Percentiles rank a stretch among this genome's conserved stretches.
Conservation (phyloP, 1,140 invertebrate species). For the Atopsyche davidsoni region DNA sequence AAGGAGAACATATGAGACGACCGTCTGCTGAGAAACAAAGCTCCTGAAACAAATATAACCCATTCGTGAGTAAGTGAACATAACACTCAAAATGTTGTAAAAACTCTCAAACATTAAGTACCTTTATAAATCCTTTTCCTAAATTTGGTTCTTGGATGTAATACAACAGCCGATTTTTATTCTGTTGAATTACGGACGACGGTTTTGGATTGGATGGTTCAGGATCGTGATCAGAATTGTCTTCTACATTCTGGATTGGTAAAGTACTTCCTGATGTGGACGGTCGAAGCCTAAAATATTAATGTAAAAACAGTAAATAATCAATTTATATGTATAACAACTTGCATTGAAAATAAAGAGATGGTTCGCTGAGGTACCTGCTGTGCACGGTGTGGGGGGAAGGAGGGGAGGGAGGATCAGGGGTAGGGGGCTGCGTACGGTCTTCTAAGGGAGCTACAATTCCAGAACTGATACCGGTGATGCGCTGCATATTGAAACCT, state of each 20-base stretch:
- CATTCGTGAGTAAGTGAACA: background rate
- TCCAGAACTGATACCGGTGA: constrained; percentile 44
- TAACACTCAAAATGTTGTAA: too few species aligned
- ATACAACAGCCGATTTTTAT: constrained; percentile 72
- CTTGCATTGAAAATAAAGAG: too few species aligned
- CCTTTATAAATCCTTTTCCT: constrained; percentile 77
- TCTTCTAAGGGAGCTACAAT: constrained; percentile 35
- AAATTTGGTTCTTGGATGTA: constrained; percentile 83
- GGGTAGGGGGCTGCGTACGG: constrained; percentile 9
- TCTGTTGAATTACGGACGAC: constrained; percentile 55
- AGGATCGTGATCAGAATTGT: constrained; percentile 2
- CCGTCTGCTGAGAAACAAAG: constrained; percentile 86
- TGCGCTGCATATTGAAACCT: constrained; percentile 47
- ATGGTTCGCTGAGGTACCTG: too few species aligned
- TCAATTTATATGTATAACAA: too few species aligned
- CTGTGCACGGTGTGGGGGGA: too few species aligned
- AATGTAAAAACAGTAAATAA: too few species aligned
- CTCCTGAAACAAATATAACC: constrained; percentile 47
- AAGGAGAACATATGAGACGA: constrained; percentile 82
- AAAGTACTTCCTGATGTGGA: constrained; percentile 15
- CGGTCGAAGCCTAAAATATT: constrained; percentile 3
- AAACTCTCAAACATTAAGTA: constrained; percentile 14
- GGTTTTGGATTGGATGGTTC: constrained; percentile 4
- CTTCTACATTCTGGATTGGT: constrained; percentile 9
- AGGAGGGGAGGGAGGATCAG: too few species aligned